Evolutionary conservation across 2,797 vertebrate species (phyloP), one percentile per base, ranked within the genome.

Genomic region (Dendrocincla tyrannina): DNA sequence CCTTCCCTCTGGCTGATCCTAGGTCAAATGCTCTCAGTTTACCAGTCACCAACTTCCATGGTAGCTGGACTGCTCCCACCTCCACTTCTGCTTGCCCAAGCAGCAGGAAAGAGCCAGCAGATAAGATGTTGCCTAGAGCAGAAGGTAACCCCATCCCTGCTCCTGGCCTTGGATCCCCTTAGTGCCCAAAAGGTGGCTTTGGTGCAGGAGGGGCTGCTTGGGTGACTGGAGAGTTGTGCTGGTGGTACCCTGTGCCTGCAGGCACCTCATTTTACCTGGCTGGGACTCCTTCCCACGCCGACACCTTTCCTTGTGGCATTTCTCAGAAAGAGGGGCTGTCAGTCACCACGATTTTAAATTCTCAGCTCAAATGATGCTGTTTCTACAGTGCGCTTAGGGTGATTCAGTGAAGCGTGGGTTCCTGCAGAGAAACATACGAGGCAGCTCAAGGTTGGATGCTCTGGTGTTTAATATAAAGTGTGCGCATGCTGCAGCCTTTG

Each of bases 371-470:
- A 80, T 50, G 17, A 81, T 30, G n/a, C 30, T 35, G 30, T 77
- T 93, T 23, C 67, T 56, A 3, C 22, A 27, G 22, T 0, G 1
- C 12, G 13, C 32, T 35, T 41, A 2, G 7, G 22, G 68, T 33
- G 28, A 47, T 42, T 33, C 73, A 58, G n/a, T 24, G 81, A 47
- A 63, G 44, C 4, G 1, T 52, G 17, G 23, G 41, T 73, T 87
- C 55, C 63, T 2, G 1, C 5, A 4, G 74, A 44, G 83, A 62
- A 84, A 62, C 11, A 6, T 10, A 27, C 1, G 35, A 76, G 63
- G 49, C 44, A 69, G 22, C 70, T 79, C 55, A 70, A 90, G 83
- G 77, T 15, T 91, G 93, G 91, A 86, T 88, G 73, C 46, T 91
- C 83, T 79, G 25, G 44, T 79, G 59, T 67, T 93, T 58, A 55